Evolutionary conservation across 1,140 invertebrate species (phyloP).

Genomic region (Drosophila sp.): DNA sequence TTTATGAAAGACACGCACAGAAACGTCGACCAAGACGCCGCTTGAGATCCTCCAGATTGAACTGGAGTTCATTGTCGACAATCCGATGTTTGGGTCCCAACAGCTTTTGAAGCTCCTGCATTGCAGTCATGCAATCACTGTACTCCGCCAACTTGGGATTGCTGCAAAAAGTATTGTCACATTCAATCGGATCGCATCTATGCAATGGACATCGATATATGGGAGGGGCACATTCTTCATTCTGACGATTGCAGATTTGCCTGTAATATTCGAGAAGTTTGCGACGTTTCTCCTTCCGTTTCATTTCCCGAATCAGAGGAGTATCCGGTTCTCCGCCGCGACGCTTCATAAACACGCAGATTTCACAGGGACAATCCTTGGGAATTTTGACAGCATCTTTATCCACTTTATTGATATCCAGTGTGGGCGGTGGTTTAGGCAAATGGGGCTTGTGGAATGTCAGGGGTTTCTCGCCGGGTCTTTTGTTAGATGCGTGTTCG

Average conservation of each 20-base stretch:
- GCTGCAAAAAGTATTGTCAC: slow-evolving; percentile 26
- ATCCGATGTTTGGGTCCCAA: slow-evolving; percentile 27
- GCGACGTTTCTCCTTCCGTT: slow-evolving; percentile 24
- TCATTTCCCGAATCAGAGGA: slow-evolving; percentile 55
- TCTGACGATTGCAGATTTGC: slow-evolving; percentile 40
- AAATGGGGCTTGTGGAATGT: not conserved
- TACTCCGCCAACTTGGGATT: slow-evolving; percentile 35
- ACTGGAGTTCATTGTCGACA: slow-evolving; percentile 15
- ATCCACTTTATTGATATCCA: not conserved
- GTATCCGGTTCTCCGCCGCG: slow-evolving; percentile 15
- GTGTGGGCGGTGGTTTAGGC: not conserved
- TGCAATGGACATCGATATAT: slow-evolving; percentile 10
- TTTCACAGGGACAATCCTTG: slow-evolving; percentile 45
- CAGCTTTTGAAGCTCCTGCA: slow-evolving; percentile 39
- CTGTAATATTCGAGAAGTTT: slow-evolving; percentile 39
- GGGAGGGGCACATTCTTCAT: not conserved
- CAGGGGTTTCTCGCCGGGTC: not conserved
- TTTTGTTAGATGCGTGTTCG: not conserved
- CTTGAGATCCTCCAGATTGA: slow-evolving; percentile 19
- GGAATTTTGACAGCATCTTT: not conserved
- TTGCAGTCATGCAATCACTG: slow-evolving; percentile 40
- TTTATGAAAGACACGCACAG: not conserved
- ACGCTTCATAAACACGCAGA: slow-evolving; percentile 43
- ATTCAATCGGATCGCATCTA: slow-evolving; percentile 43
- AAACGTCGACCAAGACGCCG: slow-evolving; percentile 6